Evolutionary conservation across 2,113 vertebrate species (phyloP).

Genomic region (human): DNA sequence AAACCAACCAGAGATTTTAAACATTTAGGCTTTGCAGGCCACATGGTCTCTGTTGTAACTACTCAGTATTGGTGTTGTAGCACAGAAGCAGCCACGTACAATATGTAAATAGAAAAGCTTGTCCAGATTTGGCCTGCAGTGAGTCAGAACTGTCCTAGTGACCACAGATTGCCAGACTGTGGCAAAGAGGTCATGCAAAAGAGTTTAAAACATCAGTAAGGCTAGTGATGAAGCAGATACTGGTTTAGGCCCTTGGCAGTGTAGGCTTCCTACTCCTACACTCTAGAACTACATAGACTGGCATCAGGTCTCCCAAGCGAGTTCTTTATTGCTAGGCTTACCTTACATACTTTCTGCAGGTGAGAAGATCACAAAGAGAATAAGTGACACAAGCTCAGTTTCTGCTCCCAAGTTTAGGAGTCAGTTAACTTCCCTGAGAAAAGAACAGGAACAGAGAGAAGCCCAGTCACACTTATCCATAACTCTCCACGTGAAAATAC

Average conservation of each 20-base stretch:
- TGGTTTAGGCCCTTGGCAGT: not conserved
- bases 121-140: not conserved
- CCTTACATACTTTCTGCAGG: not conserved
- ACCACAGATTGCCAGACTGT: not conserved
- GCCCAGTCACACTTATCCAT: not conserved
- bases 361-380: not conserved
- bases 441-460: not conserved
- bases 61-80: not conserved
- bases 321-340: not conserved
- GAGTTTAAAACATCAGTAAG: not conserved
- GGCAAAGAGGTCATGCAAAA: not conserved
- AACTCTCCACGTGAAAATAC: not conserved
- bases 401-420: slow-evolving; percentile 2
- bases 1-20: not conserved
- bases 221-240: not conserved
- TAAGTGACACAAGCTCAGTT: not conserved
- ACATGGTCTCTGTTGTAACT: not conserved
- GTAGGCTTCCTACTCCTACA: not conserved
- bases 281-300: not conserved
- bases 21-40: not conserved
- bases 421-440: not conserved
- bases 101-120: not conserved
- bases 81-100: not conserved
- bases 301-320: not conserved
- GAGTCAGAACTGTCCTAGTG: not conserved